Conservation (phyloP, 2,888 invertebrate species). For the Sphaerophoria rueppellii region DNA sequence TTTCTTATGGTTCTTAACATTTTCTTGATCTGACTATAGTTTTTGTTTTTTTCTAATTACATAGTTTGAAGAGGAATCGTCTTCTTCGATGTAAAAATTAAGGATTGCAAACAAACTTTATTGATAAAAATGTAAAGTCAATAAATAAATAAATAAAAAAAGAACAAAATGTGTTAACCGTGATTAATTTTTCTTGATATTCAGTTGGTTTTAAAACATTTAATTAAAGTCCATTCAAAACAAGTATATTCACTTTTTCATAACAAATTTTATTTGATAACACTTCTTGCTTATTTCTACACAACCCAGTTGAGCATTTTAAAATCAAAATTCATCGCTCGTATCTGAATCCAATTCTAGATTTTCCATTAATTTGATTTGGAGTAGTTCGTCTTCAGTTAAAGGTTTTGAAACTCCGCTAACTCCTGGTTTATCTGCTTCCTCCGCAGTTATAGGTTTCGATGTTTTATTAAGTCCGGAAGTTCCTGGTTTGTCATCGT, state of each 20-base stretch:
- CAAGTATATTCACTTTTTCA: not conserved
- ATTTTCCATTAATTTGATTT: conserved; percentile 20
- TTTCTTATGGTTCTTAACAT: no score
- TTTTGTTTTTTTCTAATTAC: no score
- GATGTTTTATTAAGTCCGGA: not conserved
- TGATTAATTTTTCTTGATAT: no score
- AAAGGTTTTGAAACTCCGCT: not conserved
- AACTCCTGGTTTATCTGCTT: conserved; percentile 2
- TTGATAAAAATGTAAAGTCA: no score
- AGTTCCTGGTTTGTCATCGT: conserved; percentile 8
- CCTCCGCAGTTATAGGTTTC: not conserved
- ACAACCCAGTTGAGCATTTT: not conserved
- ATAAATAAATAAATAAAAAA: no score
- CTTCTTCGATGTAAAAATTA: no score
- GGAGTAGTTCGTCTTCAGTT: conserved; percentile 26
- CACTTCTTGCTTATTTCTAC: not conserved
- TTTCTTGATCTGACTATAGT: no score
- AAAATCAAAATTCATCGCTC: conserved; percentile 19
- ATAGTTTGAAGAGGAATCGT: no score
- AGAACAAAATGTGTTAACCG: no score
- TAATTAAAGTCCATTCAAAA: not conserved
- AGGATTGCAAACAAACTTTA: no score
- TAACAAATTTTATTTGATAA: conserved; percentile 25
- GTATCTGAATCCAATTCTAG: conserved; percentile 45
- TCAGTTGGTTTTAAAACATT: no score